Base-by-base conservation (phyloP, 2,888 invertebrate species). In the Sycophila texana region DNA sequence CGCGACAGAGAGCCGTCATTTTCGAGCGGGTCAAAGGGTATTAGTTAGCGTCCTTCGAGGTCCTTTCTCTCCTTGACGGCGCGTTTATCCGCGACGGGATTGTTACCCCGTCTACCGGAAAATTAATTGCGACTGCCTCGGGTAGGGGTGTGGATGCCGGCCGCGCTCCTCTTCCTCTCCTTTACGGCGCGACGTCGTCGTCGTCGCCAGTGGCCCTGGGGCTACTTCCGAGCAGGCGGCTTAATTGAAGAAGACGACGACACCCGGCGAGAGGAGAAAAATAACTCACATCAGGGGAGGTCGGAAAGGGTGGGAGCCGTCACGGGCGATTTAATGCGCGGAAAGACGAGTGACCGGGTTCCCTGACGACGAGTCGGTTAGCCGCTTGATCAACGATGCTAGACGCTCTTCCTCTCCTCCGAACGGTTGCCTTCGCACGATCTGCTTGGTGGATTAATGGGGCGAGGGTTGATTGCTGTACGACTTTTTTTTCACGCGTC, bases 101-200 rank as follows among this genome's bases (percentile, higher is more conserved):
- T 74, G 74, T 76, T 73, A 30, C 47, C 13, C 65, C 66, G 63
- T 81, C 80, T 58, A 61, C 22, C 57, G 82, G 74, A 79, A 82
- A 82, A 82, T 82, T 82, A 81, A 82, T 82, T 77, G 79, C 74
- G 76, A 82, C 79, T 80, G 75, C 68, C 74, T 61, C 70, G 57
- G 65, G 49, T 51, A 66, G 10, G 39, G 10, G 10, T 26, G 39
- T 0, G 68, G 76, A 74, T 79, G 18, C 10, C 47, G 65, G 30
- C 49, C 63, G 66, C 16, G 14, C 5, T 39, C 51, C 14, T 51
- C 58, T 61, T 49, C 16, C 55, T 14, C 30, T 49, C 47, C 65
- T 70, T 66, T 67, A 66, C 66, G 60, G 79, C 18, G 53, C 4
- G n/a, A 3, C n/a, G 55, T 39, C 10, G 68, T 57, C 74, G 68